These are phyloP conservation scores for Pantala flavescens DNA, from an alignment of 1,140 invertebrate species.

Conservation along the genomic window DNA sequence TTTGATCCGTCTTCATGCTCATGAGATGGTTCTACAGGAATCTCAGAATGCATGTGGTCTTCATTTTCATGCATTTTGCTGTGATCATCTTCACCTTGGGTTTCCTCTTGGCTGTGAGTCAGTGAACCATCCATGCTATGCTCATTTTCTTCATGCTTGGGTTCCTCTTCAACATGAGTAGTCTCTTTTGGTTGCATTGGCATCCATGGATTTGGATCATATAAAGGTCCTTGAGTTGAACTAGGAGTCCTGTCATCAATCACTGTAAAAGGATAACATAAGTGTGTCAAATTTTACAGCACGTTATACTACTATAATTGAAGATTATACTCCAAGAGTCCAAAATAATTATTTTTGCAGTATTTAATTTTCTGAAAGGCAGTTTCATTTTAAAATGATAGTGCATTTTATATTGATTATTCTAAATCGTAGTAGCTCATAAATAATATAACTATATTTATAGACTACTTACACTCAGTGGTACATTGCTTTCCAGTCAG, in stretches of 20 bases:
- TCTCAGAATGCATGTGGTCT: not conserved
- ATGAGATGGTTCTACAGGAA: not conserved
- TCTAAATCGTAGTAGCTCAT: no score
- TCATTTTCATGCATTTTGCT: not conserved
- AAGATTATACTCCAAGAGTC: no score
- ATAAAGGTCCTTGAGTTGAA: not conserved
- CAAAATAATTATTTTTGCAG: no score
- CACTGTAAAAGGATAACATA: not conserved
- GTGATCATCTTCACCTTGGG: no score
- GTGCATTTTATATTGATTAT: no score
- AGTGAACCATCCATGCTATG: not conserved
- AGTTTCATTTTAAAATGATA: no score
- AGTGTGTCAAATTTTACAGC: no score
- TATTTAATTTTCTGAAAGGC: no score
- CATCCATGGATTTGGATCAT: not conserved
- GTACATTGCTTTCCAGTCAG: conserved; percentile 37
- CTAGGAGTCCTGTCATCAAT: not conserved
- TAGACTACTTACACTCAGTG: not conserved
- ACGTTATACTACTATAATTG: no score
- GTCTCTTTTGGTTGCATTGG: not conserved
- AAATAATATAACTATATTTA: no score
- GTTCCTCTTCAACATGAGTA: not conserved
- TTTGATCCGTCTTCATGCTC: not conserved
- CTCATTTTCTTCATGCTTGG: not conserved
- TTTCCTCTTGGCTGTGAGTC: not conserved